Evolutionary conservation across 1,140 invertebrate species (phyloP), one percentile per base, ranked within the genome.

Genomic region (Drosophila athabasca): DNA sequence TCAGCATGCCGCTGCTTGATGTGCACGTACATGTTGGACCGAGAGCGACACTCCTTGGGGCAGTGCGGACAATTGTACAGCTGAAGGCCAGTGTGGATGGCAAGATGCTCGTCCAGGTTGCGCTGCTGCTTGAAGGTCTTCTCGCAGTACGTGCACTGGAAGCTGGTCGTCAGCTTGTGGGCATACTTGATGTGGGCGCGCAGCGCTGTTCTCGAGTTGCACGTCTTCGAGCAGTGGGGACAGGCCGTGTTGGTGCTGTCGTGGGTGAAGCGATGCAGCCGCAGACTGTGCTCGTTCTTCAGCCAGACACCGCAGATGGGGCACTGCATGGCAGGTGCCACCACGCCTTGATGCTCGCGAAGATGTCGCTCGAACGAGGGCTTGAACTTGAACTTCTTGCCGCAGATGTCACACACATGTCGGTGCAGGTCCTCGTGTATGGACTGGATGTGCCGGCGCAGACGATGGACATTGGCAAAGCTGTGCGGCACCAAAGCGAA

Each of bases 21-120:
- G 64, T 92, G 91, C 3, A 91, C 89, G 29, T 90, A 90, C 91
- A 92, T 92, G 54, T 92, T 92, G 44, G 89, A 90, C 5, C 79
- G 85, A 6, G 90, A 90, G 2, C 85, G 76, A 45, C 90, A 92
- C 29, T 89, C 81, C 62, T 90, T 91, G 31, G 80, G 75, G 44
- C 91, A 92, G 50, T 92, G 90, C 11, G 90, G 90, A 57, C 91
- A 92, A 17, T 79, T 78, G 62, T 92, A 91, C 1, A 91, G 72
- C 55, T 90, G 85, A 41, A 90, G 76, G 6, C 91, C 91, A 2
- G 91, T 92, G n/a, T 92, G 91, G 22, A 88, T 91, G 26, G 90
- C 88, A 89, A 91, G 91, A 54, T 92, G 91, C 75, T 91, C 90
- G 53, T 90, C 81, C 8, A 89, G 66, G 39, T 89, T 90, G 11